These are phyloP conservation scores for Prochilodus magdalenae DNA, from an alignment of 2,113 vertebrate genomes.

Conservation along the genomic window DNA sequence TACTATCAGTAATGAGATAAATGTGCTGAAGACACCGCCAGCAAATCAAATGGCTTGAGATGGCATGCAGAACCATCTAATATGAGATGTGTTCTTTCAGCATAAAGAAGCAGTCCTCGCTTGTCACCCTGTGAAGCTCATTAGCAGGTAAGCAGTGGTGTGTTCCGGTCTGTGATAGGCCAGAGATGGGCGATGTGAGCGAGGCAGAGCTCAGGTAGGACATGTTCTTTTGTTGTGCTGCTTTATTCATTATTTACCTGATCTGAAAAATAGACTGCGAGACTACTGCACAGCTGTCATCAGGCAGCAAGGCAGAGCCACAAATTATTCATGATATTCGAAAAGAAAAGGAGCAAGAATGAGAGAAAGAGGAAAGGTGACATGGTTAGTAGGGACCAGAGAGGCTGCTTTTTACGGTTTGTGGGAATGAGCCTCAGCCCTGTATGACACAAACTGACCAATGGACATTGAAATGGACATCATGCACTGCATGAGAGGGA, in stretches of 20 bases:
- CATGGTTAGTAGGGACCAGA: slow-evolving; percentile 58
- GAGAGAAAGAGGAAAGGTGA: slow-evolving; percentile 66
- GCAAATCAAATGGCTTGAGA: neutral
- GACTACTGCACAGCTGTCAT: slow-evolving; percentile 81
- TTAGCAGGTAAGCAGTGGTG: slow-evolving; percentile 18
- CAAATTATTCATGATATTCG: slow-evolving; percentile 79
- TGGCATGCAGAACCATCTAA: neutral
- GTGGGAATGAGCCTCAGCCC: slow-evolving; percentile 43
- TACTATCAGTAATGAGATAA: too few species aligned
- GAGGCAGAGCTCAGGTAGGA: slow-evolving; percentile 65
- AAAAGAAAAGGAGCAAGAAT: slow-evolving; percentile 69
- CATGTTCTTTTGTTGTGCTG: slow-evolving; percentile 74
- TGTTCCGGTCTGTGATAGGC: neutral
- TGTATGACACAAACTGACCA: slow-evolving; percentile 17
- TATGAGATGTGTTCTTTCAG: too few species aligned
- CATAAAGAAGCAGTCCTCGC: neutral
- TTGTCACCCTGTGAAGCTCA: neutral
- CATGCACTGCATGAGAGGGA: neutral
- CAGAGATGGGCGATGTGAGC: slow-evolving; percentile 13
- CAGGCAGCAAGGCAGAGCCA: slow-evolving; percentile 70
- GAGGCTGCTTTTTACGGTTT: slow-evolving; percentile 42
- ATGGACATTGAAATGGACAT: too few species aligned
- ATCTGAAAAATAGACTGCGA: slow-evolving; percentile 79
- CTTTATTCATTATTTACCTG: slow-evolving; percentile 83
- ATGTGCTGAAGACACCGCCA: neutral